Base-by-base conservation (phyloP, 2,888 invertebrate species). In the Rhyacophila evoluta region DNA sequence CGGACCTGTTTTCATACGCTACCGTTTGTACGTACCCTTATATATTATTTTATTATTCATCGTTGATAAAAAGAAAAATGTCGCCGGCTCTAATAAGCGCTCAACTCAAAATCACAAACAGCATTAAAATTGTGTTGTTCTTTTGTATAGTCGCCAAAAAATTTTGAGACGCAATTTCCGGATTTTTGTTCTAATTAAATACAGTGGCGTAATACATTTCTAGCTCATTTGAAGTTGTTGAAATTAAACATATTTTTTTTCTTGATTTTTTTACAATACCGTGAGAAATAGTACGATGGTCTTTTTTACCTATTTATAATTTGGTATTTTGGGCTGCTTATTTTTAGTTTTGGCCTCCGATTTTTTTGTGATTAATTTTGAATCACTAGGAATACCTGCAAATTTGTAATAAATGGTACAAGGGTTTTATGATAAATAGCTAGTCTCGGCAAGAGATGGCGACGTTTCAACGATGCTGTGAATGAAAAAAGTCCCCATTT, bases 71-170 rank as follows among this genome's bases (percentile, higher is more conserved):
- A 55, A 55, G 10, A 55, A 55, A 41, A 55, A 55, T 55, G 55
- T 55, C 55, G 10, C 19, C 55, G 1, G 55, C 10, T 25, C 55
- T n/a, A 55, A 8, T 55, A 19, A 55, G 19, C 25, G 19, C 19
- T 55, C 8, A 55, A 55, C 55, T 25, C 55, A 55, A 25, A n/a
- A 55, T 55, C 55, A 19, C 55, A 19, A 55, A 55, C 55, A 55
- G 55, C 55, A 19, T 55, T 25, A 55, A 55, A 55, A 55, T 55
- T 55, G 15, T 19, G 55, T 55, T 55, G 55, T 55, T 55, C 55
- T 55, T 55, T 55, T 55, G 55, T 55, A 55, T 19, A 15, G 55
- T 55, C 55, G 25, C 55, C 10, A 55, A 55, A 55, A 55, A 19
- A 55, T 55, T 55, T 55, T 25, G 55, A 25, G 55, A 15, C 2